These are phyloP conservation scores for Hemicrepidius hirtus DNA, from an alignment of 2,888 invertebrate species.

Conservation along the genomic window DNA sequence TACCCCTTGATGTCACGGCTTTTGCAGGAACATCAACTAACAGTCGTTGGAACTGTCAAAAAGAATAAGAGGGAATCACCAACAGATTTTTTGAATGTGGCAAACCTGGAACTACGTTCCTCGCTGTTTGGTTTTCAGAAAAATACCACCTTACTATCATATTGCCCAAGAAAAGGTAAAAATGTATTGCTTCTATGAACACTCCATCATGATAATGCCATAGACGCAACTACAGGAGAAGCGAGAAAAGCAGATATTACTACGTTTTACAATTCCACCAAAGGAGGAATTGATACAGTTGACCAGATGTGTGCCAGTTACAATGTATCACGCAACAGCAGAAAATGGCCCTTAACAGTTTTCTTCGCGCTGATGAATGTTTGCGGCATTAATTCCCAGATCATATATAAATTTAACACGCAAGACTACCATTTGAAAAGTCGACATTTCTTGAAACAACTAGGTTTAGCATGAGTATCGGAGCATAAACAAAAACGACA, in stretches of 20 bases:
- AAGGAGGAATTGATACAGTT: slow-evolving; percentile 59
- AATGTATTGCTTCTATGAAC: slow-evolving; percentile 31
- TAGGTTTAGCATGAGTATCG: background rate
- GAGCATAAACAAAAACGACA: slow-evolving; percentile 1
- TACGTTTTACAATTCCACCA: slow-evolving; percentile 51
- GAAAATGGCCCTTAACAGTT: slow-evolving; percentile 57
- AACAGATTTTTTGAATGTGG: background rate
- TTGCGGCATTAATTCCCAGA: slow-evolving; percentile 53
- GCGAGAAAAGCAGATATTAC: slow-evolving; percentile 50
- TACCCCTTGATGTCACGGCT: too few species aligned
- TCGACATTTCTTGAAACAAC: slow-evolving; percentile 9
- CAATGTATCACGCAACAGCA: slow-evolving; percentile 55
- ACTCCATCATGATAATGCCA: slow-evolving; percentile 48
- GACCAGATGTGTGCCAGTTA: slow-evolving; percentile 55
- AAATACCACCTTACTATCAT: background rate
- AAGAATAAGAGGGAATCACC: too few species aligned
- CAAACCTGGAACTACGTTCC: background rate
- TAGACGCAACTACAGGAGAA: slow-evolving; percentile 44
- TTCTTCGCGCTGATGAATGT: slow-evolving; percentile 58
- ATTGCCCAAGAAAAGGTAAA: background rate
- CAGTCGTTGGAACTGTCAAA: too few species aligned
- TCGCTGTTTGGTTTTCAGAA: slow-evolving; percentile 1
- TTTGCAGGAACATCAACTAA: too few species aligned
- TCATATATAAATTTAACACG: slow-evolving; percentile 39
- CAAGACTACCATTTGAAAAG: slow-evolving; percentile 5